These are phyloP conservation scores for Ceriagrion tenellum DNA, from an alignment of 2,888 invertebrate species.

Conservation along the genomic window DNA sequence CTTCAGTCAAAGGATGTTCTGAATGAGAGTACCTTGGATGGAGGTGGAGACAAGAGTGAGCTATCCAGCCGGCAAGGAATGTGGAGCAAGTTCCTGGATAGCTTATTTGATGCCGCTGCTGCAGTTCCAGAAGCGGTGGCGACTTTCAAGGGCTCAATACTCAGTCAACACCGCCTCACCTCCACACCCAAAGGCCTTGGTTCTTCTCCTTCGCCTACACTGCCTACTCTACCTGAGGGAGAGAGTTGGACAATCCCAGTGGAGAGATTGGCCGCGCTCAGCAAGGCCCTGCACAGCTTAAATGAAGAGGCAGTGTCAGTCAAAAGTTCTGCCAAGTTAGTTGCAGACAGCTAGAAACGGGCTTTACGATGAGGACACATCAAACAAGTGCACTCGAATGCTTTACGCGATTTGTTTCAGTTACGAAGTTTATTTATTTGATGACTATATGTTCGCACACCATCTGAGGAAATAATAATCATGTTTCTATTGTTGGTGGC, in stretches of 20 bases:
- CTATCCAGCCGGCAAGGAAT: neutral
- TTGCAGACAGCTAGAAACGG: conserved; percentile 52
- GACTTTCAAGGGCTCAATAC: conserved; percentile 41
- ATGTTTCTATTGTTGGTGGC: conserved; percentile 48
- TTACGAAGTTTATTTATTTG: conserved; percentile 52
- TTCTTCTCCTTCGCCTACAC: conserved; percentile 47
- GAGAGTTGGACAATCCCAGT: conserved; percentile 35
- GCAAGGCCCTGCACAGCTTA: conserved; percentile 56
- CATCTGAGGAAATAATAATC: conserved; percentile 41
- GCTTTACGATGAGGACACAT: conserved; percentile 5
- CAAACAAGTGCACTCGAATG: conserved; percentile 47
- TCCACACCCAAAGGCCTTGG: conserved; percentile 50
- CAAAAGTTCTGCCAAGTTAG: conserved; percentile 42
- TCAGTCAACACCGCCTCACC: conserved; percentile 40
- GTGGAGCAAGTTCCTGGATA: conserved; percentile 49
- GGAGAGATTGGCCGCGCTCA: conserved; percentile 52
- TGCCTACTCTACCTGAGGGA: conserved; percentile 35
- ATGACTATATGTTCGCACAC: conserved; percentile 47
- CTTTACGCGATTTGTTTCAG: conserved; percentile 46
- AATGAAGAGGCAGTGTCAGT: conserved; percentile 30
- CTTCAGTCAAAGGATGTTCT: conserved; percentile 75
- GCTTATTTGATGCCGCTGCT: conserved; percentile 30
- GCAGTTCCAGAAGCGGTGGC: conserved; percentile 42
- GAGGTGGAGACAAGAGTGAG: neutral
- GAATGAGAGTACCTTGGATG: conserved; percentile 16